Percentiles rank a stretch among this genome's conserved stretches.
Conservation (phyloP, 2,113 vertebrate genomes). For the Laticauda colubrina region DNA sequence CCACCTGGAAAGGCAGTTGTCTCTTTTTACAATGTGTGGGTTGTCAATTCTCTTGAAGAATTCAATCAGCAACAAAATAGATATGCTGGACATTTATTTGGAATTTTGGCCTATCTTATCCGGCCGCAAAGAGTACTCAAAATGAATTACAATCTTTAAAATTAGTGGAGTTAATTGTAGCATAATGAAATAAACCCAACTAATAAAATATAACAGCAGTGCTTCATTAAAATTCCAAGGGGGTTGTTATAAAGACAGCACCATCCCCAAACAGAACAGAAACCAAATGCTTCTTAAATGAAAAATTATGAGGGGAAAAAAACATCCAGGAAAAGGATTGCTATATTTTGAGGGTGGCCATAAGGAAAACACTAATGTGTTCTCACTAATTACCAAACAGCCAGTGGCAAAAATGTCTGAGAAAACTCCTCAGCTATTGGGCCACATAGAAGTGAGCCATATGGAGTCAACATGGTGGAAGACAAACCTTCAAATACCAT, state of each 20-base stretch:
- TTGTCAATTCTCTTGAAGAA: not conserved
- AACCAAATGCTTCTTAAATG: not conserved
- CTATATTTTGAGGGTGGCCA: not conserved
- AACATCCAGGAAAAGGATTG: not conserved
- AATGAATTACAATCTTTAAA: not conserved
- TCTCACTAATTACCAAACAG: not conserved
- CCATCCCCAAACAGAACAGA: not conserved
- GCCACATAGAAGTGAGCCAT: not conserved
- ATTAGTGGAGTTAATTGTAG: not conserved
- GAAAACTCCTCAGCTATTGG: not conserved
- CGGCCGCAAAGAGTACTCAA: not conserved
- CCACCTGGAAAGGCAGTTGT: not conserved
- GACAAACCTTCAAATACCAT: not conserved
- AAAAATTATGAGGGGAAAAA: not conserved
- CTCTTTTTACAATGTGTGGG: not conserved
- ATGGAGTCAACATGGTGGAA: not conserved
- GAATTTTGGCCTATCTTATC: not conserved
- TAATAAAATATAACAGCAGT: not conserved
- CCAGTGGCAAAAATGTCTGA: not conserved
- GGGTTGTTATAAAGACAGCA: not conserved
- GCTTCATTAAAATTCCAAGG: not conserved
- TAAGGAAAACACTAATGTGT: not conserved
- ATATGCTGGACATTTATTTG: not conserved
- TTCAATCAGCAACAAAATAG: not conserved
- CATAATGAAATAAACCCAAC: not conserved